Conservation (phyloP, 1,140 invertebrate genomes). For the Rhopalosiphum maidis region DNA sequence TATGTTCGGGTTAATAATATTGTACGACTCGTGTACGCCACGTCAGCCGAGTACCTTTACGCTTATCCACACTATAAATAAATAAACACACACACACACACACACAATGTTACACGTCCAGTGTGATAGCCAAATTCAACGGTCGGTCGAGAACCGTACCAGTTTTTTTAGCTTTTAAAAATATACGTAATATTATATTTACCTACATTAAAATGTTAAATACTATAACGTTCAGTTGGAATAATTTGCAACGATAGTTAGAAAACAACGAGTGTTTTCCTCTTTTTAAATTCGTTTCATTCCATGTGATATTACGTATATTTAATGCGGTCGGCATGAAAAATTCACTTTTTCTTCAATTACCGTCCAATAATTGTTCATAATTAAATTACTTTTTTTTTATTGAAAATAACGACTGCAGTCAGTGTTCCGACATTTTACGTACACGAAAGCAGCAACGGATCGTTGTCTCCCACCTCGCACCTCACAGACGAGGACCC, state of each 20-base stretch:
- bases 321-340: not conserved
- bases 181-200: too few relatives aligned
- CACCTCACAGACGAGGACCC: not conserved
- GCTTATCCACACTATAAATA: not conserved
- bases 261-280: not conserved
- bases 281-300: not conserved
- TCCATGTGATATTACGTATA: not conserved
- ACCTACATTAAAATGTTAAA: not conserved
- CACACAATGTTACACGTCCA: too few relatives aligned
- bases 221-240: not conserved
- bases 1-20: not conserved
- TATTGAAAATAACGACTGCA: too few relatives aligned
- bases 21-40: not conserved
- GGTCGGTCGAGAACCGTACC: not conserved
- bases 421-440: not conserved
- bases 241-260: not conserved
- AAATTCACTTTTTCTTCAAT: not conserved
- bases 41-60: too few relatives aligned
- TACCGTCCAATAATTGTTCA: not conserved
- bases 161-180: too few relatives aligned
- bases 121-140: too few relatives aligned
- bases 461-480: not conserved
- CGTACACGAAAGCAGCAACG: not conserved
- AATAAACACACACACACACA: too few relatives aligned
- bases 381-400: not conserved